Base-by-base conservation (phyloP, 2,888 invertebrate species). In the Alloplasta piceator region DNA sequence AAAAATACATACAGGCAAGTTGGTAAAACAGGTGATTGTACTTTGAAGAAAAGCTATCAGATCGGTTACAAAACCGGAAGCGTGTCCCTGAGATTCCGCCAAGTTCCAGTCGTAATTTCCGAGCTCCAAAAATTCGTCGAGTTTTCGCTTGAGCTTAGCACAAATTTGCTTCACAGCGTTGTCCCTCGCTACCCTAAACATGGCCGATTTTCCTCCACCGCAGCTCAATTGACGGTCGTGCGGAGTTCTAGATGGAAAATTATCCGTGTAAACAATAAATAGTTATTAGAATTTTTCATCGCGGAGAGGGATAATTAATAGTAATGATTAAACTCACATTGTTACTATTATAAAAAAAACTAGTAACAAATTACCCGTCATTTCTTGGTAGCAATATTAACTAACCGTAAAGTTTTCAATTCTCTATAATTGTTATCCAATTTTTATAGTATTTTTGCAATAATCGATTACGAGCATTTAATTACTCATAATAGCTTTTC, bases 101-200 rank as follows among this genome's bases (percentile, higher is more conserved):
- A 91, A 64, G 84, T 90, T 93, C 99, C 99, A 99, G 91, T 99
- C 98, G 89, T 99, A 99, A 87, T 96, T 97, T 89, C 98, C 98
- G 52, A 99, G 93, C 87, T 98, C 99, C 66, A 99, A 95, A 92
- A 99, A 99, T 92, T 98, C 98, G 91, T 98, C 97, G 52, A 99
- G 95, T 92, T 99, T 99, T 78, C 96, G 95, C 90, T 97, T 97
- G 14, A 99, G 93, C 86, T 98, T 97, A 82, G 97, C 97, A 87
- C 98, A 98, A 83, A 99, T 99, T 93, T 99, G 98, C 85, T 96
- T 96, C 89, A 99, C 99, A 0, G 99, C 99, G 92, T 99, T 99
- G 87, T 97, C 98, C 60, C 98, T 94, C 0, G 98, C 98, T 80
- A 97, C 97, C 93, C 97, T 95, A 92, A 98, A 98, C 95, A 97